Evolutionary conservation across 1,140 invertebrate genomes (phyloP), one percentile per base, ranked within the genome.

Genomic region (Radopholus similis): DNA sequence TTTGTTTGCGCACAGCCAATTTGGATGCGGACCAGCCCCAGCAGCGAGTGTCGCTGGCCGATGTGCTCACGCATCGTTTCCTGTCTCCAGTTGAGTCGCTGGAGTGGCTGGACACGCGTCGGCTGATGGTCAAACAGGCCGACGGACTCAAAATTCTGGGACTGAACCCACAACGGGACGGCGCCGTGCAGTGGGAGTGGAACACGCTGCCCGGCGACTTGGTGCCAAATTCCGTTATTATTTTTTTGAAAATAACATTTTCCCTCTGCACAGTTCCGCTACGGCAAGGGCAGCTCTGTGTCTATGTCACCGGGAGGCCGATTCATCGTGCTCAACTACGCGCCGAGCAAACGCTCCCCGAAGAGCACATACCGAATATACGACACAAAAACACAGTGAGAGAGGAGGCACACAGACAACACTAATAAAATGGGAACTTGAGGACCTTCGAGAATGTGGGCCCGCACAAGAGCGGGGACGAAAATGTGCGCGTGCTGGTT

Each of bases 381-480:
- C 42, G 56, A 73, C 55, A 60, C 37, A 0, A 30, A 72, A 35
- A 73, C 72, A 21, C 55, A 51, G 73, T 75, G 35, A 42, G 54
- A 37, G 18, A 37, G 13, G 44, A 28, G 35, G 21, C 44, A 37
- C n/a, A n/a, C n/a, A n/a, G n/a, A n/a, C n/a, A n/a, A n/a, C n/a
- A 73, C 23, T 54, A 64, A 66, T 35, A 23, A 51, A 54, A 26
- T 57, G 13, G 37, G 44, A 8, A 35, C 11, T 38, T 38, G 26
- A 74, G 74, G 26, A 74, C 55, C 28, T 75, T 75, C 35, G 73
- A 75, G 37, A 69, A 77, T 42, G 71, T 75, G 42, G 73, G 73
- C 11, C 73, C 73, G 18, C 34, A 65, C 44, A 73, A 78, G 40
- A 78, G 55, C 32, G 73, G 73, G 2, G 68, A 68, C 42, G 73